These are phyloP conservation scores for Melanerpes aurifrons DNA, from an alignment of 2,113 vertebrate species.

Conservation along the genomic window DNA sequence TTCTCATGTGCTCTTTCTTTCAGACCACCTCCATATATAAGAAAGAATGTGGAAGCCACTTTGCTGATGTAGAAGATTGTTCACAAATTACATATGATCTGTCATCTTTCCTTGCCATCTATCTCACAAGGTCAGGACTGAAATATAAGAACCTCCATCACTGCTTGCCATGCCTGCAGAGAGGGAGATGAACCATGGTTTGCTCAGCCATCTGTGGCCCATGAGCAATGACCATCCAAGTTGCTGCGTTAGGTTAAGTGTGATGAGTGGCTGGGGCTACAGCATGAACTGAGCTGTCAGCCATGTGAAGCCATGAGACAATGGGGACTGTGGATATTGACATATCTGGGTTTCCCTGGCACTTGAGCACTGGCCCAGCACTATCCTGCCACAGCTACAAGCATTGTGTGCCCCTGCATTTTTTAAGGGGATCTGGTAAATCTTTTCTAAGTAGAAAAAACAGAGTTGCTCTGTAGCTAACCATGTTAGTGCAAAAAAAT, in stretches of 20 bases:
- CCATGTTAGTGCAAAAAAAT: background rate
- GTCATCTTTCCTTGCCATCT: background rate
- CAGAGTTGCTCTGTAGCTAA: background rate
- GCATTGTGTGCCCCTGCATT: background rate
- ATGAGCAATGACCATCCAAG: background rate
- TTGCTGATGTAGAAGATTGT: background rate
- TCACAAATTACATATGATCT: background rate
- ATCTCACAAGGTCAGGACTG: background rate
- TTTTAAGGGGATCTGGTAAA: background rate
- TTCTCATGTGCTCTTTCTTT: background rate
- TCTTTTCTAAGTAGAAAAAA: background rate
- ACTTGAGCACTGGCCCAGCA: background rate
- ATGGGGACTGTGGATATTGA: background rate
- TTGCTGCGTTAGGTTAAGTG: background rate
- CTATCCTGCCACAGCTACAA: background rate
- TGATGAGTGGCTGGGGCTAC: fast-evolving
- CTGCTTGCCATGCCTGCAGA: fast-evolving
- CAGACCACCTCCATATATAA: background rate
- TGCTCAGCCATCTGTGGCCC: background rate
- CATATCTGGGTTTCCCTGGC: background rate
- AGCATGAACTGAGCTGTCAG: background rate
- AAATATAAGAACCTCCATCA: fast-evolving
- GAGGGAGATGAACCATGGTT: background rate
- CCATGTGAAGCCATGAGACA: background rate
- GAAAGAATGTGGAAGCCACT: background rate